Evolutionary conservation across 2,113 vertebrate genomes (phyloP), one percentile per base, ranked within the genome.

Genomic region (Hippoglossus stenolepis): DNA sequence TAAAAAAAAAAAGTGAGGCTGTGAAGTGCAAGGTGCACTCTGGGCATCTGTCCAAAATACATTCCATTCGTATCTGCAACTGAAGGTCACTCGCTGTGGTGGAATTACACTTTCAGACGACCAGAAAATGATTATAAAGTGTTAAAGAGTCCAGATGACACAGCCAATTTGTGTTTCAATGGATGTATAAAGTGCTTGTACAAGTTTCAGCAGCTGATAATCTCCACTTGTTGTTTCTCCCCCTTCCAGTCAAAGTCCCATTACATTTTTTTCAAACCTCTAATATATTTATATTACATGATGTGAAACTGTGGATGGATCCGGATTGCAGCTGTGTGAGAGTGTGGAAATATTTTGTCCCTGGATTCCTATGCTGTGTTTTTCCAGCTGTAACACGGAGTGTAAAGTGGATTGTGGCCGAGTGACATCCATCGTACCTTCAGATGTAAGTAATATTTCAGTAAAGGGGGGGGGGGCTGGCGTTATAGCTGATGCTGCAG

Each of bases 331-430:
- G 90, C 83, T 90, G 89, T 77, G 73, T 59, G 58, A 70, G 47
- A 79, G 71, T 67, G 77, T 60, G 43, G 67, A 31, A 69, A 66
- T 38, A 58, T 60, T 74, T 77, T 70, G 66, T 82, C 66, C 49
- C 76, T 59, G 65, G 62, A 75, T 80, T 77, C 47, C 12, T 54
- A 20, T 9, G 53, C 75, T 77, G 77, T 88, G 91, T 92, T 93
- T 89, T 79, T 86, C 79, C 90, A 93, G 91, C 90, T 91, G 92
- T 79, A 89, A 60, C 80, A 77, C 77, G 83, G 71, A 81, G 74
- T 77, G 77, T 51, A 53, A 75, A 77, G 75, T 77, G 71, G 59
- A 70, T 75, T 57, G 61, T 61, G 77, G 62, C 47, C 56, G 60
- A 77, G 69, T 54, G 77, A 79, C 73, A 65, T 80, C 24, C 60